Evolutionary conservation across 2,113 vertebrate species (phyloP), one percentile per base, ranked within the genome.

Genomic region (Fukomys damarensis): DNA sequence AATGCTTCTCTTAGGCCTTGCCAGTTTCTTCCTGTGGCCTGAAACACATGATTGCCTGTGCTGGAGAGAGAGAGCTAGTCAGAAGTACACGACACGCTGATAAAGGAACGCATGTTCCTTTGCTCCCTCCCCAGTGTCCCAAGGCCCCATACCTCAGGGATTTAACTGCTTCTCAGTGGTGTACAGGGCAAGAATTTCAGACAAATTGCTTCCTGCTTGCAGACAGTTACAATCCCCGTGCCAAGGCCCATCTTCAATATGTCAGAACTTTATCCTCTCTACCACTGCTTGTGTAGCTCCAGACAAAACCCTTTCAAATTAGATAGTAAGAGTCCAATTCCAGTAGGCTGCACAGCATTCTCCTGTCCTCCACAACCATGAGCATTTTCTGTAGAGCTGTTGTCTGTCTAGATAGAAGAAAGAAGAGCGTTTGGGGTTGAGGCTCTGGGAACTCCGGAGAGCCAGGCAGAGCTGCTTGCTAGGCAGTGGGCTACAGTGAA

Each of bases 11-110:
- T 97, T 96, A 96, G 90, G 85, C 93, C 91, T 97, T 89, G 83
- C 95, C 43, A 54, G 84, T 97, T 98, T 95, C 96, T 97, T 97
- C 97, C 97, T 97, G 97, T 97, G 96, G 94, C 95, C 79, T 58
- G 74, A 88, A 96, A 86, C 92, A n/a, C 96, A 76, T 30, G 70
- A 82, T 89, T 63, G 83, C 95, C 92, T 91, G 58, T 91, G 59
- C 24, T 80, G 20, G 68, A 79, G 58, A 41, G 66, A 85, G 92
- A 43, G 76, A 93, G 41, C 65, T 41, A 30, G 54, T 35, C 74
- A 72, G 93, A 94, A 94, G 26, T 30, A 43, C 65, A 86, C 94
- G 81, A 10, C 70, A 20, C 4, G 7, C 92, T 83, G 96, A 97
- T 97, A 97, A 96, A 96, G 96, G 76, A 79, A 72, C 17, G 0